A percentile compares a stretch with the other conserved stretches of the same genome.
Evolutionary conservation across 2,113 vertebrate genomes (phyloP).

Genomic region (Nannobrachium achirus): DNA sequence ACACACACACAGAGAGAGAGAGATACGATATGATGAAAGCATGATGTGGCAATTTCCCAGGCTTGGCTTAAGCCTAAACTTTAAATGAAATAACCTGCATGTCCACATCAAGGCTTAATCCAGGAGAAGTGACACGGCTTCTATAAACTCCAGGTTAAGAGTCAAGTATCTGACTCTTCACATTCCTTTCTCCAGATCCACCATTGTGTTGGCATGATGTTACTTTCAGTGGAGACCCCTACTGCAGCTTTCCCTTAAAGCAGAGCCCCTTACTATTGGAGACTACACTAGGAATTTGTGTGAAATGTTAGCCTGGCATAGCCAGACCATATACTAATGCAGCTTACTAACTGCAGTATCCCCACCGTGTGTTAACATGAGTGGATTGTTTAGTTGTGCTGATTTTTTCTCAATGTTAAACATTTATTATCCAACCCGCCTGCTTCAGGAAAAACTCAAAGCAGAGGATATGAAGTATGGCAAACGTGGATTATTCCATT

Average conservation of each 20-base stretch:
- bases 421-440: no score
- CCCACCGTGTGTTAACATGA: no score
- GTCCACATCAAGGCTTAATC: slow-evolving; percentile 13
- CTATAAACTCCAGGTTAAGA: slow-evolving; percentile 8
- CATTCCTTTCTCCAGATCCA: slow-evolving; percentile 21
- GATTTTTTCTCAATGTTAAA: no score
- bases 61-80: slow-evolving; percentile 24
- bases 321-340: no score
- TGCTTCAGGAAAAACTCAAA: no score
- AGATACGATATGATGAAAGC: slow-evolving; percentile 1
- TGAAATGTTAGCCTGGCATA: no score
- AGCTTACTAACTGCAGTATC: no score
- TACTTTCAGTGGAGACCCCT: slow-evolving; percentile 62
- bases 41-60: background rate
- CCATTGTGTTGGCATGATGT: slow-evolving; percentile 31
- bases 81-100: slow-evolving; percentile 17
- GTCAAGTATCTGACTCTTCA: slow-evolving; percentile 5
- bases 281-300: no score
- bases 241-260: no score
- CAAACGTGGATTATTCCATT: slow-evolving; percentile 42
- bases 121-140: slow-evolving; percentile 2
- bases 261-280: no score
- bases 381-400: no score
- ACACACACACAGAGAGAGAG: slow-evolving; percentile 7
- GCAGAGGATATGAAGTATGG: background rate